These are phyloP conservation scores for Percina caprodes DNA, from an alignment of 2,113 vertebrate species.

Conservation along the genomic window DNA sequence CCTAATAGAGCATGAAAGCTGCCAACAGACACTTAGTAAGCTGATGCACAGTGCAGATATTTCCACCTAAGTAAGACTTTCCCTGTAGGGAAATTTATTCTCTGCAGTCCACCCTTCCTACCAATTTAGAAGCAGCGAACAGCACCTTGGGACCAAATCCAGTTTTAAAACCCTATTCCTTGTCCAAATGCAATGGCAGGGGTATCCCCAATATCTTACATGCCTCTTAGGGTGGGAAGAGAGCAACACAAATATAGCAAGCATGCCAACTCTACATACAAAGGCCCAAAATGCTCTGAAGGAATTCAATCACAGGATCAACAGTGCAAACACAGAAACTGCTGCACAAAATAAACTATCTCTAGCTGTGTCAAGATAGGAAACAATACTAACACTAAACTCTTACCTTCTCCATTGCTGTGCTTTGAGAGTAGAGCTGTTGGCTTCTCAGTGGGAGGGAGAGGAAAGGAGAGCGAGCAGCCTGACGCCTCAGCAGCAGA, in stretches of 20 bases:
- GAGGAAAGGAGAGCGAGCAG: slow-evolving; percentile 59
- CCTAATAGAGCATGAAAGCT: slow-evolving; percentile 31
- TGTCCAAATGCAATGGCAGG: neutral
- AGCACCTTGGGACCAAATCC: slow-evolving; percentile 19
- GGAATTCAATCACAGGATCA: slow-evolving; percentile 21
- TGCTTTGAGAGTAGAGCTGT: slow-evolving; percentile 46
- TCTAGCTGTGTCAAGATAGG: slow-evolving; percentile 9
- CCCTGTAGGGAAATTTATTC: neutral
- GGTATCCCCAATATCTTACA: slow-evolving; percentile 8
- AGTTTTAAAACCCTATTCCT: slow-evolving; percentile 13
- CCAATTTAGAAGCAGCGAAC: slow-evolving; percentile 24
- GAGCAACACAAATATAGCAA: slow-evolving; percentile 35
- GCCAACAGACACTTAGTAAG: slow-evolving; percentile 4
- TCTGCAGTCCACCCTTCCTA: slow-evolving; percentile 10
- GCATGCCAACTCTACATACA: slow-evolving; percentile 18
- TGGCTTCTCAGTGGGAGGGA: slow-evolving; percentile 59
- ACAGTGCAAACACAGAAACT: slow-evolving; percentile 33
- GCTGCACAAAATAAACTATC: slow-evolving; percentile 32
- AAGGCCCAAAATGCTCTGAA: slow-evolving; percentile 8
- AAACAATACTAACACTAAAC: slow-evolving; percentile 16
- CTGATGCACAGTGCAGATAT: slow-evolving; percentile 4
- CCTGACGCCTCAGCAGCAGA: slow-evolving; percentile 58
- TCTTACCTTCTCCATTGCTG: slow-evolving; percentile 86
- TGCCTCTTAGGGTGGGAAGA: neutral
- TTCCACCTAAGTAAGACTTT: slow-evolving; percentile 19